Evolutionary conservation across 2,113 vertebrate genomes (phyloP).

Genomic region (Phoenicopterus ruber): DNA sequence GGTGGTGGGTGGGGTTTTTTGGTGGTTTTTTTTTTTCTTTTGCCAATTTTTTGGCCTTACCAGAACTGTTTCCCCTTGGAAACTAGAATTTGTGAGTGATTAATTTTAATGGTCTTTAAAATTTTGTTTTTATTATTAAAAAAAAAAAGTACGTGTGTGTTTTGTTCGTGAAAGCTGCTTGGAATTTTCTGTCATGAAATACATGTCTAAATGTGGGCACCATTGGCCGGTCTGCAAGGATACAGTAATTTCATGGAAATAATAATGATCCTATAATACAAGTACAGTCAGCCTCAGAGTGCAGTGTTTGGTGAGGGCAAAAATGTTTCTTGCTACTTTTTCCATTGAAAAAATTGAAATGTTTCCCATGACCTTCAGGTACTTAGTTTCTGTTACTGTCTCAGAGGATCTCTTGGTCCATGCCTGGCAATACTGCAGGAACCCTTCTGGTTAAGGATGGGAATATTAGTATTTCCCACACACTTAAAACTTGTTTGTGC

Average conservation of each 20-base stretch:
- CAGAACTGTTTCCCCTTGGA: background rate
- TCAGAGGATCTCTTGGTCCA: background rate
- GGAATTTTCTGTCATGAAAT: background rate
- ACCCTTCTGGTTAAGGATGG: background rate
- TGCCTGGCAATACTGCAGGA: background rate
- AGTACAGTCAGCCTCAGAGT: background rate
- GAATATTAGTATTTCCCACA: background rate
- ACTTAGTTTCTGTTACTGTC: background rate
- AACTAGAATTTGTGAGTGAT: background rate
- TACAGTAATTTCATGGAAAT: background rate
- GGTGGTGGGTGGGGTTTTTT: background rate
- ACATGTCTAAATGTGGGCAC: background rate
- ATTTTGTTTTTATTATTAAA: background rate
- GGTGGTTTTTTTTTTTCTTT: background rate
- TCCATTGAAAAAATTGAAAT: background rate
- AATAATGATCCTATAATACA: background rate
- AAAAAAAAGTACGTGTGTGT: background rate
- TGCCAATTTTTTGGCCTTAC: background rate
- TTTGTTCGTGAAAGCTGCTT: background rate
- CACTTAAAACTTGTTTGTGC: background rate
- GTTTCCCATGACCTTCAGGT: slow-evolving; percentile 18
- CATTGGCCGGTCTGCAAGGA: background rate
- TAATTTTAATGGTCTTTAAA: background rate
- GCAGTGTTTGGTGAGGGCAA: background rate
- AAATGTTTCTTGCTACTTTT: background rate